Conservation (phyloP, 2,113 vertebrate genomes). For the Aegithalos caudatus region DNA sequence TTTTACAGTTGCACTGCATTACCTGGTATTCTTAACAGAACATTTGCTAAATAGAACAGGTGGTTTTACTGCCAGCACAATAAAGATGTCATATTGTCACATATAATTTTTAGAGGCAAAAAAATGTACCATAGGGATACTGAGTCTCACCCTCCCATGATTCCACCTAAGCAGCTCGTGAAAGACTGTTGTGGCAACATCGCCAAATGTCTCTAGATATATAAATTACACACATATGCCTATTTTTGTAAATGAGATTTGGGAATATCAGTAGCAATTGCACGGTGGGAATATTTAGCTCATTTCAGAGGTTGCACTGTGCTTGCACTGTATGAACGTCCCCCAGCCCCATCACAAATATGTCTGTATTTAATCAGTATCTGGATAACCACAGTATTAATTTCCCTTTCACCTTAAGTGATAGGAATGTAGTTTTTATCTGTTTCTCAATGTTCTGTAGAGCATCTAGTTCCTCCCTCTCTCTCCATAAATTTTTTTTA, state of each 20-base stretch:
- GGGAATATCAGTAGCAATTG: constrained; percentile 2
- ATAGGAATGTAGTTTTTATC: neutral
- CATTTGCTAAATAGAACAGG: neutral
- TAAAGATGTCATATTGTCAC: neutral
- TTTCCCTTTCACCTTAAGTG: neutral
- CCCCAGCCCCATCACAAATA: neutral
- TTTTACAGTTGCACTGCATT: neutral
- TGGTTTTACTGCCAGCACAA: neutral
- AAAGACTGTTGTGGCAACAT: constrained; percentile 44
- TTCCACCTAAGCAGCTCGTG: constrained; percentile 28
- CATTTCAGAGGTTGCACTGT: neutral
- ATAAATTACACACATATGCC: constrained; percentile 35
- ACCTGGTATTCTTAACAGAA: neutral
- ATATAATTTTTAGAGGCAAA: constrained; percentile 29
- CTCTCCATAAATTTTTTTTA: neutral
- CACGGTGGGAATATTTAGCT: constrained; percentile 1
- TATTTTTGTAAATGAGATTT: constrained; percentile 58
- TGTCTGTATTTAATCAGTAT: neutral
- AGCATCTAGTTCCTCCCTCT: neutral
- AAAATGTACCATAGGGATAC: neutral
- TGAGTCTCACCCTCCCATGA: constrained; percentile 34
- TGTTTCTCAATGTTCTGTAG: neutral
- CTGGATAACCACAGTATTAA: neutral
- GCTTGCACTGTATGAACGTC: neutral
- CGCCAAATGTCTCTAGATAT: constrained; percentile 24